Evolutionary conservation across 2,113 vertebrate species (phyloP), one percentile per base, ranked within the genome.

Genomic region (Gopherus flavomarginatus): DNA sequence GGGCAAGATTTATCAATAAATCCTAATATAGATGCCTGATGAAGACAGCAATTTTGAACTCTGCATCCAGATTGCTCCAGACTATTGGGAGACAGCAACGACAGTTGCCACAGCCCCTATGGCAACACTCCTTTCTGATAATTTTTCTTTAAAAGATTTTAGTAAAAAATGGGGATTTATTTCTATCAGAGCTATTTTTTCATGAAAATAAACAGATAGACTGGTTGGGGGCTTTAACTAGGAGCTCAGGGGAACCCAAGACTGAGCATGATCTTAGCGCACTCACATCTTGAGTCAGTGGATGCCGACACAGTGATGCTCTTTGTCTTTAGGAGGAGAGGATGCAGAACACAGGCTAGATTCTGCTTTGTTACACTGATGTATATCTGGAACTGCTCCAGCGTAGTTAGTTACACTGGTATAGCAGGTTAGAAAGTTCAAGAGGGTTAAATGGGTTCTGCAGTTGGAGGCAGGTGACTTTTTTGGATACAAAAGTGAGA

Each of bases 1-100:
- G 53, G 95, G 47, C 14, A 95, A 88, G 92, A 89, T 42, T 79
- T 1, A 53, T 21, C 29, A 62, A 35, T 86, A 92, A 47, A 19
- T 0, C 0, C 35, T 49, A 75, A 38, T 5, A 44, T 24, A 75
- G 69, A 42, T 24, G 26, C 21, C 16, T 27, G 35, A n/a, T 72
- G 19, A 72, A 72, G 17, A 11, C 21, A 65, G 62, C 31, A 11
- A 44, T 44, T 75, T 16, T 42, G 38, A 72, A 24, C 21, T 75
- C 8, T 44, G 11, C n/a, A 75, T 6, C 38, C 38, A 38, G 72
- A 75, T 22, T 24, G 72, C 42, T 42, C 38, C 11, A 75, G 22
- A 22, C 72, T 42, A 22, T 11, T 26, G n/a, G 38, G 38, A 42
- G 22, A 38, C 38, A 75, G 35, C 38, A 22, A 22, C 26, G 38